A percentile compares a stretch with the other conserved stretches of the same genome.
Conservation (phyloP, 2,888 invertebrate species). For the Cyclophora albipunctata region DNA sequence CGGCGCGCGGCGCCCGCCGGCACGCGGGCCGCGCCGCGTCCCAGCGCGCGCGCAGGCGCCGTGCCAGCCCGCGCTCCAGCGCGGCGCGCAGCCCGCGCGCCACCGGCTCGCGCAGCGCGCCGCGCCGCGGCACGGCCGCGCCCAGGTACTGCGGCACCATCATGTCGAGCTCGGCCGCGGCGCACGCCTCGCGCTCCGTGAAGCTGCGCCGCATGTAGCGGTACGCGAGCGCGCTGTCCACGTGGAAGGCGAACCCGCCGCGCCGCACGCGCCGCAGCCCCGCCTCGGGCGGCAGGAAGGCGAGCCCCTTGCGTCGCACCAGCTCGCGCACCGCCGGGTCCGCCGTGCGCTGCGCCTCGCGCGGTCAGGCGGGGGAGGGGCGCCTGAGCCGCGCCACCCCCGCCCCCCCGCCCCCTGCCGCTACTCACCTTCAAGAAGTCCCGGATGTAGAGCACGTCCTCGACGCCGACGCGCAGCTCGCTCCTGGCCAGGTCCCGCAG, state of each 20-base stretch:
- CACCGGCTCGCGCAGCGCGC: slow-evolving; percentile 78
- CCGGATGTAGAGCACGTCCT: slow-evolving; percentile 78
- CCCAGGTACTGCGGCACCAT: slow-evolving; percentile 76
- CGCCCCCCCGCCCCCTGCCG: background rate
- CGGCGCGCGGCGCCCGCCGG: slow-evolving; percentile 55
- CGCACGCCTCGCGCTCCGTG: slow-evolving; percentile 79
- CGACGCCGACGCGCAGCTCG: slow-evolving; percentile 75
- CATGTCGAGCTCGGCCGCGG: slow-evolving; percentile 77
- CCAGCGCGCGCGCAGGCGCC: slow-evolving; percentile 73
- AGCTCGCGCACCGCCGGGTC: slow-evolving; percentile 77
- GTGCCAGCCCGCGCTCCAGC: slow-evolving; percentile 78
- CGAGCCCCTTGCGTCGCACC: slow-evolving; percentile 74
- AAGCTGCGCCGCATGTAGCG: slow-evolving; percentile 79
- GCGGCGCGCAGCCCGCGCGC: slow-evolving; percentile 74
- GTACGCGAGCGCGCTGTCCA: slow-evolving; percentile 80
- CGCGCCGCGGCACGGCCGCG: slow-evolving; percentile 73
- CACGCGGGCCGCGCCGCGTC: slow-evolving; percentile 77
- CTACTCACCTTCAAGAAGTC: slow-evolving; percentile 75
- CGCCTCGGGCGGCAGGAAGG: slow-evolving; percentile 66
- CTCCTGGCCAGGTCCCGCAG: slow-evolving; percentile 76
- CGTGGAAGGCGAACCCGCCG: slow-evolving; percentile 82
- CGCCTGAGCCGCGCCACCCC: background rate
- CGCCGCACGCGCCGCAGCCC: slow-evolving; percentile 76
- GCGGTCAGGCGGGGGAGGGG: background rate
- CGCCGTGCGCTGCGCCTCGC: slow-evolving; percentile 72